A percentile compares a stretch with the other conserved stretches of the same genome.
Evolutionary conservation across 2,888 invertebrate genomes (phyloP).

Genomic region (Alloscopus bannaensis): DNA sequence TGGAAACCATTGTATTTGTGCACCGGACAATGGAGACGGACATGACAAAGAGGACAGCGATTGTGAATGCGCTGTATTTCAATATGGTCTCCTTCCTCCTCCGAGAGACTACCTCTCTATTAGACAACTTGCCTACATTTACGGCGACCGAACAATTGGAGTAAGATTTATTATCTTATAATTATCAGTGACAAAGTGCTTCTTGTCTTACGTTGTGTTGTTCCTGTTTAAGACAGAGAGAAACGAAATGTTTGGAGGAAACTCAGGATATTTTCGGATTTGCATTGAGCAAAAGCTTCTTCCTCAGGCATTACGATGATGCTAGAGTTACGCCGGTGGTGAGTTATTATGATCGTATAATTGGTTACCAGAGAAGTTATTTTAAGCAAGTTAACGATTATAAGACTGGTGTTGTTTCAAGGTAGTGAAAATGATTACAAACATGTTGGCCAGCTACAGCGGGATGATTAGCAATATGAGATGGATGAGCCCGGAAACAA

Average conservation of each 20-base stretch:
- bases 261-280: constrained; percentile 3
- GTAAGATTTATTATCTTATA: constrained; percentile 16
- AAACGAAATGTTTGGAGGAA: background rate
- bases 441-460: constrained; percentile 3
- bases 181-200: background rate
- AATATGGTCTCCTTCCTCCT: constrained; percentile 33
- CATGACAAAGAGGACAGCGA: background rate
- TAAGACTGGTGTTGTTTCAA: background rate
- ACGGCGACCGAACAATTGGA: constrained; percentile 37
- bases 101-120: constrained; percentile 42
- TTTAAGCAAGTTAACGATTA: background rate
- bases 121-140: constrained; percentile 46
- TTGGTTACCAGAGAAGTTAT: too few relatives aligned
- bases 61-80: constrained; percentile 36
- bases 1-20: background rate
- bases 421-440: background rate
- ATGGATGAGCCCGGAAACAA: background rate
- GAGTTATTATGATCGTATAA: too few relatives aligned
- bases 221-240: background rate
- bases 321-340: background rate
- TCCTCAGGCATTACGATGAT: background rate
- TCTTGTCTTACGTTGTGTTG: background rate
- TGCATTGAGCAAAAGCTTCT: constrained; percentile 2
- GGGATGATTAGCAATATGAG: background rate
- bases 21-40: too few relatives aligned